Base-by-base conservation (phyloP, 2,888 invertebrate species). In the Zeuzera pyrina region DNA sequence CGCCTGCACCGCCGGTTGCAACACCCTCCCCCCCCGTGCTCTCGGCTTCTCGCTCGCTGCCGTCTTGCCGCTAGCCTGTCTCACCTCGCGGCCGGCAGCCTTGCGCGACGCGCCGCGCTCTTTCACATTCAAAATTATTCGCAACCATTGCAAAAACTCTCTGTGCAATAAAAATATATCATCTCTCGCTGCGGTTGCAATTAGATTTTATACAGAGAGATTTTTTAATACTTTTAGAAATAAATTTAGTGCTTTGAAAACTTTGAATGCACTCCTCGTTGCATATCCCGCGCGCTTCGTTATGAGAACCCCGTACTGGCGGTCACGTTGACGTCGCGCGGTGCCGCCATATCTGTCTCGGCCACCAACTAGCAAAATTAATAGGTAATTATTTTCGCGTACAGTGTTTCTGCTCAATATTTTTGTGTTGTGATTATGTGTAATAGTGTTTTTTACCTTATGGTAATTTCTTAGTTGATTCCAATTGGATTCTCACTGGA, bases 241-340 rank as follows among this genome's bases (percentile, higher is more conserved):
- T 46, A 71, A 67, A 63, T 65, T 62, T 59, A 62, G 73, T 76
- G 70, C 69, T 67, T 78, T 73, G 73, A 53, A 68, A 71, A 81
- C 68, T 81, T 83, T 79, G 78, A 81, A 84, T 84, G 84, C 84
- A 84, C 83, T 84, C 84, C 85, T 86, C 86, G 86, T 86, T 85
- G 86, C 86, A 87, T 74, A 68, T 81, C 85, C 88, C 88, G 87
- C 90, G 89, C 89, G 91, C 91, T 90, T 90, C 88, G 87, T 86
- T 88, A 86, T 88, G 89, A 88, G 88, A 87, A 89, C 89, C 89
- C 89, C 89, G 88, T 86, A 87, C 81, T 78, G 85, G 85, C 83
- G 86, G 85, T 86, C 86, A 87, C 87, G 87, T 87, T 87, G 87
- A 87, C 87, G 87, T 86, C 85, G 84, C 79, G 86, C 84, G 73